These are phyloP conservation scores for Phylloscopus trochilus DNA, from an alignment of 2,113 vertebrate genomes.

Conservation along the genomic window DNA sequence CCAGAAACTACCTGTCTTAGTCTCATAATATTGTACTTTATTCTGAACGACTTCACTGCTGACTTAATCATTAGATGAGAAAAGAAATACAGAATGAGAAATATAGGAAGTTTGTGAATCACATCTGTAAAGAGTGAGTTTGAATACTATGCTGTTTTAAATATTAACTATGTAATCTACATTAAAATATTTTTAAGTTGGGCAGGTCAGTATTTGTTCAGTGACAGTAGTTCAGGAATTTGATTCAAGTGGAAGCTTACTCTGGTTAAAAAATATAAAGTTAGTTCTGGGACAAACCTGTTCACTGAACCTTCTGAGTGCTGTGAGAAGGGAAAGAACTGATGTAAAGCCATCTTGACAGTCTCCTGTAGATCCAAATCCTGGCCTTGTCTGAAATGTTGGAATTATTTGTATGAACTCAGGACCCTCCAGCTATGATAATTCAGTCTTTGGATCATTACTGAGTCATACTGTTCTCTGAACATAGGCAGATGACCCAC, in stretches of 20 bases:
- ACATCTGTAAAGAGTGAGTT: background rate
- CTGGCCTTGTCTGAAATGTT: background rate
- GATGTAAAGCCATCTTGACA: background rate
- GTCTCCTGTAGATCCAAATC: background rate
- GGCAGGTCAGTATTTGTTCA: background rate
- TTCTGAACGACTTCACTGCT: background rate
- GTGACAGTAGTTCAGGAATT: background rate
- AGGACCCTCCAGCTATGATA: background rate
- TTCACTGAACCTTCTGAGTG: background rate
- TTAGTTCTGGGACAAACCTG: background rate
- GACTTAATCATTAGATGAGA: background rate
- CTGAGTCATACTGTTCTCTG: background rate
- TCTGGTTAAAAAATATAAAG: background rate
- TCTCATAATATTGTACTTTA: background rate
- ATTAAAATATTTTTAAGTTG: background rate
- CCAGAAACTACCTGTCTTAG: background rate
- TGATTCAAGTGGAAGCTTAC: background rate
- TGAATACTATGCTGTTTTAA: background rate
- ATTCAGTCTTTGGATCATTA: background rate
- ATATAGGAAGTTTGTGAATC: background rate
- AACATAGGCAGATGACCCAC: background rate
- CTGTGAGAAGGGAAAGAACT: background rate
- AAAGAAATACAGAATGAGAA: background rate
- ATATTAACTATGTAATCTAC: too few species aligned
- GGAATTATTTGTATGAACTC: background rate